A percentile compares a stretch with the other conserved stretches of the same genome.
Evolutionary conservation across 2,113 vertebrate genomes (phyloP).

Genomic region (Progne subis): DNA sequence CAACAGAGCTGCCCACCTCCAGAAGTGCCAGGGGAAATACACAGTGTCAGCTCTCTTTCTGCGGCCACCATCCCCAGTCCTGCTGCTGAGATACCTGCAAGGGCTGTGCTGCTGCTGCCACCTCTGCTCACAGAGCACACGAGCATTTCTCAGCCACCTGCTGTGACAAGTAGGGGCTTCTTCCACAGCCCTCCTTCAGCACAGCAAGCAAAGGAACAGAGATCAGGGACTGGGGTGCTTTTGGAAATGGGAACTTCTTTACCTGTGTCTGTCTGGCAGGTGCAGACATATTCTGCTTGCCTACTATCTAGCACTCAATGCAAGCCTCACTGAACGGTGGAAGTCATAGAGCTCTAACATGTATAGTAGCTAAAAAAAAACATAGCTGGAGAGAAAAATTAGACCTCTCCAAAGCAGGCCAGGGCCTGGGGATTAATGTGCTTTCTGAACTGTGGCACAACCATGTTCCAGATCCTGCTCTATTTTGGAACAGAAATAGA

Average conservation of each 20-base stretch:
- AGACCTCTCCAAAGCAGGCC: neutral
- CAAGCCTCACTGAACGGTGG: neutral
- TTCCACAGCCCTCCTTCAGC: neutral
- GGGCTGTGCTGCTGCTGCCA: neutral
- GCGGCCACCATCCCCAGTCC: neutral
- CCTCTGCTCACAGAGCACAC: neutral
- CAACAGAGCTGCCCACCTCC: neutral
- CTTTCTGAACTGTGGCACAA: neutral
- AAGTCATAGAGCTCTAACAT: neutral
- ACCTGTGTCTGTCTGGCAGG: neutral
- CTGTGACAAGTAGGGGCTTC: neutral
- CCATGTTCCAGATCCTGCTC: neutral
- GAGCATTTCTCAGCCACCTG: neutral
- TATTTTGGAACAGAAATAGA: neutral
- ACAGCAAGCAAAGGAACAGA: neutral
- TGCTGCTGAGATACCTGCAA: neutral
- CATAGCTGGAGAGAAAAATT: neutral
- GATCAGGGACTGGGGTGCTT: accelerated
- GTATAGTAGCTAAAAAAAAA: neutral
- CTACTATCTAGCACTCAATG: neutral
- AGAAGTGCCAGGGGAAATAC: neutral
- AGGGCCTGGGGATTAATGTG: neutral
- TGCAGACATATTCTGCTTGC: neutral
- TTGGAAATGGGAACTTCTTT: neutral
- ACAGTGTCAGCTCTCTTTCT: neutral